Percentiles rank a stretch among this genome's conserved stretches.
Conservation (phyloP, 2,797 vertebrate species). For the Lerista edwardsae region DNA sequence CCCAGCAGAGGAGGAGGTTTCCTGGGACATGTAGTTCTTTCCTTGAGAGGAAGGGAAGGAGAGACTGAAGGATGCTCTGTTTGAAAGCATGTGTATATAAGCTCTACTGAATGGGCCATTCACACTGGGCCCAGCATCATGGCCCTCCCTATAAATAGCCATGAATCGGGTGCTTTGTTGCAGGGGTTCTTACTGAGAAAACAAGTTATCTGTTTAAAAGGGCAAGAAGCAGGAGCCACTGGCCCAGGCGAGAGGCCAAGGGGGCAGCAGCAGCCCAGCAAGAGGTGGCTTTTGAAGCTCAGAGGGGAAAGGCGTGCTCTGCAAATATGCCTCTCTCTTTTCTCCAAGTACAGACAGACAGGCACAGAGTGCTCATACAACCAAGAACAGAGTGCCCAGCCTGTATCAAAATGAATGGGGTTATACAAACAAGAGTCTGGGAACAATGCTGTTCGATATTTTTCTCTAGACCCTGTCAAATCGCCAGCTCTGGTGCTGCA, state of each 20-base stretch:
- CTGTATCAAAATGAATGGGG: neutral
- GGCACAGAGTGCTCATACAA: too few species aligned
- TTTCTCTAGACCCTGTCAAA: too few species aligned
- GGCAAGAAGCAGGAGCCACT: conserved; percentile 5
- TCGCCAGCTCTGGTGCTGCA: neutral
- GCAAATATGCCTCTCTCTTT: neutral
- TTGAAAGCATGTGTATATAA: conserved; percentile 4
- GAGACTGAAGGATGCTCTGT: conserved; percentile 10
- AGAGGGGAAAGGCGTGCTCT: neutral
- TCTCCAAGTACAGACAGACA: neutral
- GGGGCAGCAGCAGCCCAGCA: neutral
- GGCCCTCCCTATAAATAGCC: conserved; percentile 30
- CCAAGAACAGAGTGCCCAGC: neutral
- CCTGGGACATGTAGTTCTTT: conserved; percentile 34
- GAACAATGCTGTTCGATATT: neutral
- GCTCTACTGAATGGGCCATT: conserved; percentile 39
- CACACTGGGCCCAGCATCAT: conserved; percentile 15
- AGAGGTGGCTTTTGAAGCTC: conserved; percentile 2
- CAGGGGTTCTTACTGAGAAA: neutral
- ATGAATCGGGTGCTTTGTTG: conserved; percentile 36
- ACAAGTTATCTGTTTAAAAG: conserved; percentile 29
- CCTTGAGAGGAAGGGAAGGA: conserved; percentile 12
- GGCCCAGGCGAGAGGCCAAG: neutral
- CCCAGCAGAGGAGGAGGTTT: neutral
- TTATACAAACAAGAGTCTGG: neutral